Evolutionary conservation across 2,888 invertebrate genomes (phyloP), one percentile per base, ranked within the genome.

Genomic region (Erebia ligea): DNA sequence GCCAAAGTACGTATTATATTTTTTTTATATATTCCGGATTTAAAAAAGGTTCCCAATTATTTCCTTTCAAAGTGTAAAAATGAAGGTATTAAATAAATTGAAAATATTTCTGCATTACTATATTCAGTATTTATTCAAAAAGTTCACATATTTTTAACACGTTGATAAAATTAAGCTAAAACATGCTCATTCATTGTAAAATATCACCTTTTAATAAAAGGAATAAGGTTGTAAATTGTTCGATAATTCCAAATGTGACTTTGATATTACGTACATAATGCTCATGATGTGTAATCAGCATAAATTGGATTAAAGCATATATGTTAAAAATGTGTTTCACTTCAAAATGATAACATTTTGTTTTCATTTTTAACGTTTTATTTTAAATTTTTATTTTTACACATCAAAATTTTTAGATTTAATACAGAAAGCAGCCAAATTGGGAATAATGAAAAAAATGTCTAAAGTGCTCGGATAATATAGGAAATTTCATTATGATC

Each of bases 191-290:
- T 84, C 90, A 90, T 88, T 91, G 91, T 91, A 91, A 85, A 86
- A 83, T 87, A 86, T 82, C 78, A 80, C 84, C 84, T 84, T 81
- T 82, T 78, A 65, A 70, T 84, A 87, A 85, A 73, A 66, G 71
- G 78, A 50, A 80, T 92, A 91, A 92, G 92, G 89, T 91, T 92
- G 92, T 92, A 92, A 88, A 91, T 89, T 88, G 82, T 86, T 90
- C 84, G 82, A 85, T 88, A 86, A 89, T 88, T 89, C 86, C 84
- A 83, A 81, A 86, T 86, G 90, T 89, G 91, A 92, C 86, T 92
- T 90, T 88, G 84, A 87, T 87, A 91, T 89, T 86, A 89, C 84
- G 81, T 74, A 74, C 80, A 79, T 89, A 89, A 88, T 83, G 89
- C 89, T 90, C 91, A 88, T 89, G 75, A 85, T 86, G 88, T 92